Base-by-base conservation (phyloP, 2,888 invertebrate genomes). In the Leptinotarsa juncta region DNA sequence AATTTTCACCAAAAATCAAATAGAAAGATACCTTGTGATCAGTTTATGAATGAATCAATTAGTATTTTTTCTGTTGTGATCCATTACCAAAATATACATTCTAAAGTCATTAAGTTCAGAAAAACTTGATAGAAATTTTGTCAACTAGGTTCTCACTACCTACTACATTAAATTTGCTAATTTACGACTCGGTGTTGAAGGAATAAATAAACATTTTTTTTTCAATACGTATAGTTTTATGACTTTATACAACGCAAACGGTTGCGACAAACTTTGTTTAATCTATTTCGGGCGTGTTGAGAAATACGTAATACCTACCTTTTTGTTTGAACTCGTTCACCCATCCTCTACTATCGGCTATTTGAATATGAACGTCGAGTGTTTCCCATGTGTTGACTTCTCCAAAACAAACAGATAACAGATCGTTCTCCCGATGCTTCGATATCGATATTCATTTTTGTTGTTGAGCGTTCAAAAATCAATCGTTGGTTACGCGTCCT, bases 321-420 rank as follows among this genome's bases (percentile, higher is more conserved):
- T 42, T 62, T 62, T 62, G 62, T 62, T 62, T 62, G 7, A 16
- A 26, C n/a, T n/a, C 55, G 32, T 53, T 18, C 55, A 57, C 69
- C 23, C 20, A 69, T 23, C 42, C 48, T 48, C 3, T 42, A 15
- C 20, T 69, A 69, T 49, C 57, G 48, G 57, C 20, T 49, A 67
- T 67, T 55, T 42, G 10, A 68, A 55, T 55, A 55, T 53, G 42
- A 50, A 55, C 55, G 42, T 26, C 12, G n/a, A 53, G 50, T 55
- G 48, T 14, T 23, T n/a, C 32, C 53, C 14, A 26, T 53, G 32
- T 57, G 42, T 57, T 68, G 18, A 42, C 57, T 48, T 50, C n/a
- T 55, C 55, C 70, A 70, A 73, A 73, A 73, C 23, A 68, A 74
- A 74, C 71, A 72, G 75, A 75, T 75, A 75, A 69, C 69, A 32